Evolutionary conservation across 1,140 invertebrate species (phyloP), one percentile per base, ranked within the genome.

Genomic region (Pogonus chalceus): DNA sequence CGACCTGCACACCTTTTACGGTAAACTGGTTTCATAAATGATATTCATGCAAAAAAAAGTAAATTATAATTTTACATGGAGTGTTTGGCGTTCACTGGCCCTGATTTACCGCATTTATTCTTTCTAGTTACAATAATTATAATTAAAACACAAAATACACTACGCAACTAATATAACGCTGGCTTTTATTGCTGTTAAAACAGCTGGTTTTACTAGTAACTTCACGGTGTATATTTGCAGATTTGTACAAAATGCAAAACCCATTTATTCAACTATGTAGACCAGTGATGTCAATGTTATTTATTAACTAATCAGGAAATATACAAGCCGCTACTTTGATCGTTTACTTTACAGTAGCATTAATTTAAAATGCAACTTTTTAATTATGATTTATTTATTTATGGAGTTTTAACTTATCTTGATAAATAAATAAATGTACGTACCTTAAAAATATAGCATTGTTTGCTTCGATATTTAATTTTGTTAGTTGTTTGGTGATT

Each of bases 181-280:
- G 37, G 37, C 37, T 16, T 43, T 43, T 16, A 43, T 10, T 10
- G 18, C 37, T 10, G n/a, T n/a, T n/a, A 31, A 4, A 31, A 43
- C 37, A 43, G 37, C 37, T 43, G 37, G n/a, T 43, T 43, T 43
- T 43, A 43, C 7, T 43, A 43, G 18, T 9, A 43, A 43, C 37
- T 43, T 43, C 37, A 43, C 18, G 9, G 26, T 31, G 26, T 31
- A 31, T 31, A 31, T 31, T 31, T 7, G 14, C 26, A 31, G 4
- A 43, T 7, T 10, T 12, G 3, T 16, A 43, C 37, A 9, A 43
- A 43, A 43, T 43, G 18, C 18, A 16, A 43, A 43, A 43, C 26
- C 4, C 14, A 43, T 4, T 43, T 43, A 43, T 43, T 9, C 18
- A 43, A 10, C 7, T 18, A 43, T 43, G 7, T 43, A 43, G 37